Evolutionary conservation across 2,797 vertebrate species (phyloP).

Genomic region (Aratinga solstitialis): DNA sequence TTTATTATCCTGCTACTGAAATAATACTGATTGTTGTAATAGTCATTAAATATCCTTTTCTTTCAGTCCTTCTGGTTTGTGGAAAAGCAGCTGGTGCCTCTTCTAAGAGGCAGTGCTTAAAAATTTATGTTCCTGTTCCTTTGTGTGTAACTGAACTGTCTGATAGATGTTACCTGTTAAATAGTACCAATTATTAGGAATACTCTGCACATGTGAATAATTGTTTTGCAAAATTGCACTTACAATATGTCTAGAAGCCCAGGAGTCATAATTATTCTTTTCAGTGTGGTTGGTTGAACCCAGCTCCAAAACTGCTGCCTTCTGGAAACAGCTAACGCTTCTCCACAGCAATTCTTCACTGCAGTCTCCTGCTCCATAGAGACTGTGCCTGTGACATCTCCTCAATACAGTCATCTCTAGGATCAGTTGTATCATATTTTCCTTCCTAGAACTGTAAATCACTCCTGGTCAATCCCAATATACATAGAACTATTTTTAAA

Average conservation of each 20-base stretch:
- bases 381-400: background rate
- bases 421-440: background rate
- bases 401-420: background rate
- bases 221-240: background rate
- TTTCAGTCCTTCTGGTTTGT: background rate
- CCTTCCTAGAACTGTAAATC: conserved; percentile 32
- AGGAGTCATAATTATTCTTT: background rate
- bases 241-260: background rate
- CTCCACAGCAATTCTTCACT: background rate
- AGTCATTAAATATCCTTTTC: background rate
- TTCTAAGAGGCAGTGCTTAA: background rate
- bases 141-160: background rate
- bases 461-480: background rate
- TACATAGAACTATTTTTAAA: conserved; percentile 2
- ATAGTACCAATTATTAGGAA: background rate
- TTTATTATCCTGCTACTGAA: background rate
- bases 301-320: background rate
- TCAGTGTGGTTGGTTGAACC: background rate
- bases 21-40: background rate
- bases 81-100: background rate
- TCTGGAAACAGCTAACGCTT: background rate
- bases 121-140: background rate
- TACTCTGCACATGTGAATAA: background rate
- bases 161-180: background rate
- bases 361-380: background rate